Base-by-base conservation (phyloP, 2,113 vertebrate species). In the Columba livia region DNA sequence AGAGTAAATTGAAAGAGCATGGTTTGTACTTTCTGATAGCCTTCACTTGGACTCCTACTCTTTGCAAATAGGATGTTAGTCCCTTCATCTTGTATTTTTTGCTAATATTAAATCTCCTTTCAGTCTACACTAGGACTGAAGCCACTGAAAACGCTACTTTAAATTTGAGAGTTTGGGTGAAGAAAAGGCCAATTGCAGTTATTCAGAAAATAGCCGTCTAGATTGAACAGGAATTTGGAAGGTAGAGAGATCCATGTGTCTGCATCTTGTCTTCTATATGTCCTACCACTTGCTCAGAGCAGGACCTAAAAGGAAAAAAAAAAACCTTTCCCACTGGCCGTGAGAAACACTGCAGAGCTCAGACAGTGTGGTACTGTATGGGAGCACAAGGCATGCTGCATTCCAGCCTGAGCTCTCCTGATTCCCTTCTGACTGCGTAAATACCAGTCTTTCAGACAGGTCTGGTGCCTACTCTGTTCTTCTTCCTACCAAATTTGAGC, bases 331-430 rank as follows among this genome's bases (percentile, higher is more conserved):
- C 74, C n/a, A 94, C 71, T 92, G 79, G 85, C 79, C 5, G 0
- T 74, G 64, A 80, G 88, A 86, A 94, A 92, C 88, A 94, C 34
- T 73, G 54, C 44, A 60, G 67, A 86, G 26, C 72, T 94, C 64
- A 95, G 65, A 94, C 95, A 96, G 89, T 89, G 80, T 94, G 36
- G 79, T 86, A 95, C 86, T 95, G 93, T 93, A 82, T 40, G 44
- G 61, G 53, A 87, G 89, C 65, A 90, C 73, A 81, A 93, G 89
- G 86, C 69, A 91, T 31, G 42, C 73, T 84, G 61, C 87, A 8
- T 94, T 95, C 70, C 65, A 87, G 70, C n/a, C 69, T 82, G 66
- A 93, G 78, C 65, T 91, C 74, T 94, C 93, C 84, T 58, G 74
- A 85, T 94, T 94, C 65, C 87, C 40, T 72, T 92, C 84, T 61